These are phyloP conservation scores for Chrysodeixis includens DNA, from an alignment of 2,888 invertebrate species.

Conservation along the genomic window DNA sequence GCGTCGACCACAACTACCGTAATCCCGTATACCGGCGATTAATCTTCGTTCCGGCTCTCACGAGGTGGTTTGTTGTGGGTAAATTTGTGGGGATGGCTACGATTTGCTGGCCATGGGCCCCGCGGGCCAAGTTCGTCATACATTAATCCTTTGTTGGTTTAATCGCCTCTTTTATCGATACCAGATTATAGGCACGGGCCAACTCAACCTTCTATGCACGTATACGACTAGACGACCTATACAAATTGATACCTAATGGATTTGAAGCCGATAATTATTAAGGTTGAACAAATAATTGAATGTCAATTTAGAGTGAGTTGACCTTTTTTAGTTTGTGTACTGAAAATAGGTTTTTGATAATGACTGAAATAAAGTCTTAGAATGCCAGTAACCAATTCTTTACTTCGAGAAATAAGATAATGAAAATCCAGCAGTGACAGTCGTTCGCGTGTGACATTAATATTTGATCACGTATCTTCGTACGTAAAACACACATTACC, in stretches of 20 bases:
- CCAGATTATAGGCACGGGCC: constrained; percentile 63
- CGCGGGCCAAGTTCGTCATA: constrained; percentile 81
- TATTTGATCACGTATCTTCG: constrained; percentile 62
- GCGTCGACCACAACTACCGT: constrained; percentile 74
- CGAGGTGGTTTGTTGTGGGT: constrained; percentile 84
- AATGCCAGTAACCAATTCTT: not conserved
- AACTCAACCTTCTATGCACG: constrained; percentile 8
- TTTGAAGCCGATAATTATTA: constrained; percentile 31
- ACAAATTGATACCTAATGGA: constrained; percentile 49
- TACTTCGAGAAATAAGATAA: not conserved
- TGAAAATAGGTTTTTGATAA: not conserved
- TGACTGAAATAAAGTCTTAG: not conserved
- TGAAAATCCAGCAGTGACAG: constrained; percentile 55
- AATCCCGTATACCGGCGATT: constrained; percentile 81
- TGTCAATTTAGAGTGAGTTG: not conserved
- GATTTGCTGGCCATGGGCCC: constrained; percentile 81
- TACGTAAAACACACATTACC: constrained; percentile 67
- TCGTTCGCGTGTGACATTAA: constrained; percentile 52
- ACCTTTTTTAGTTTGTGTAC: not conserved
- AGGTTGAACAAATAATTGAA: not conserved
- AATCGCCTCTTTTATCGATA: constrained; percentile 80
- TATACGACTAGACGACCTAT: not conserved
- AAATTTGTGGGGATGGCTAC: constrained; percentile 83
- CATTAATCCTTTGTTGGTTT: constrained; percentile 83
- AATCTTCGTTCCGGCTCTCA: constrained; percentile 84